Evolutionary conservation across 2,888 invertebrate genomes (phyloP).

Genomic region (Brenthis ino): DNA sequence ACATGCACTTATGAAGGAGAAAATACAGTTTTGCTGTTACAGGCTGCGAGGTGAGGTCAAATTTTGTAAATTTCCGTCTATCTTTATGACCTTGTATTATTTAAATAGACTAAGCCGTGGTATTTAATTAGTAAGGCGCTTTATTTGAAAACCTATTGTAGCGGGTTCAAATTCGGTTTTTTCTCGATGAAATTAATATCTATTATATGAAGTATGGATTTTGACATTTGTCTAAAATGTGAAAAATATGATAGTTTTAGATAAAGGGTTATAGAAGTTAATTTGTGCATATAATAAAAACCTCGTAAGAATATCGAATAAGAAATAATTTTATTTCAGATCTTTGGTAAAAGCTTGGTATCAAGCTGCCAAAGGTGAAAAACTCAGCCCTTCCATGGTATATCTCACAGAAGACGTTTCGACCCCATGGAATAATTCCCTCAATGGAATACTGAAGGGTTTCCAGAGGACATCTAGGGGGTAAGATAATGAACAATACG

Average conservation of each 20-base stretch:
- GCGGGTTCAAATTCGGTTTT: no score
- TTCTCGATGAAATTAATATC: no score
- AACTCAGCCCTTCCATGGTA: conserved; percentile 84
- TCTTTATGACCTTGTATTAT: neutral
- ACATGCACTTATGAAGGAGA: conserved; percentile 98
- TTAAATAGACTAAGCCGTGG: no score
- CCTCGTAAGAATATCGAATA: no score
- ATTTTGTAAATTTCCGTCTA: neutral
- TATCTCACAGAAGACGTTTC: conserved; percentile 56
- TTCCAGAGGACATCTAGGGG: conserved; percentile 84
- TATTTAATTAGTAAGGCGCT: no score
- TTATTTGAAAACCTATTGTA: no score
- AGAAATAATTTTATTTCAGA: conserved; percentile 53
- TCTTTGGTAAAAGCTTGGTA: conserved; percentile 91
- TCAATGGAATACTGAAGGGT: conserved; percentile 79
- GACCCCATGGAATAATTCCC: conserved; percentile 64
- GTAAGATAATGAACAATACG: conserved; percentile 45
- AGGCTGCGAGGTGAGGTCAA: conserved; percentile 86
- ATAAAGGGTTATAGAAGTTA: no score
- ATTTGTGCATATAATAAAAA: no score
- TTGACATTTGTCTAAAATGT: no score
- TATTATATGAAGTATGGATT: no score
- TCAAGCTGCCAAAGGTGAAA: conserved; percentile 81
- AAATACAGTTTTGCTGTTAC: conserved; percentile 95
- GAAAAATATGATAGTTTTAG: no score